Evolutionary conservation across 1,140 invertebrate species (phyloP).

Genomic region (Capitella teleta): DNA sequence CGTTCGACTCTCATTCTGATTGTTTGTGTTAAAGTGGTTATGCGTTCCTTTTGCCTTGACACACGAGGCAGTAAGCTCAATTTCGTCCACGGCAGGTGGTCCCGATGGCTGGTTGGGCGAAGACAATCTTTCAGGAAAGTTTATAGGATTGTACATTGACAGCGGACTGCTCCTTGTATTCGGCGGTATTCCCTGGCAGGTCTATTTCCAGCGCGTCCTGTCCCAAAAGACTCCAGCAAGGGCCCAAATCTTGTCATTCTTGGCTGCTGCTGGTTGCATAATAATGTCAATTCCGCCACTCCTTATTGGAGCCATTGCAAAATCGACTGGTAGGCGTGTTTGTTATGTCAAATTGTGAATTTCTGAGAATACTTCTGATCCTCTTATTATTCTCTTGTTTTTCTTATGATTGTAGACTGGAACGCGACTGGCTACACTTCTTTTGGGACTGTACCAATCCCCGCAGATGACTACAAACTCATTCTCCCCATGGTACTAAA

Average conservation of each 20-base stretch:
- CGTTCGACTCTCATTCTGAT: too few relatives aligned
- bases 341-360: neutral
- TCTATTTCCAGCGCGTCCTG: constrained; percentile 92
- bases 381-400: too few relatives aligned
- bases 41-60: too few relatives aligned
- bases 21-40: too few relatives aligned
- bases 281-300: constrained; percentile 94
- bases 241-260: constrained; percentile 87
- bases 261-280: constrained; percentile 87
- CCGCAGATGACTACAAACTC: constrained; percentile 56
- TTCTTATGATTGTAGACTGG: constrained; percentile 60
- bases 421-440: constrained; percentile 59
- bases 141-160: too few relatives aligned
- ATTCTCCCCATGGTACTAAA: constrained; percentile 90
- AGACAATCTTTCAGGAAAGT: too few relatives aligned
- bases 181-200: too few relatives aligned
- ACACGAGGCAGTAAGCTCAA: too few relatives aligned
- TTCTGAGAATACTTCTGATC: too few relatives aligned
- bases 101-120: too few relatives aligned
- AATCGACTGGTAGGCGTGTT: constrained; percentile 65
- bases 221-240: constrained; percentile 85
- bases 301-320: constrained; percentile 89
- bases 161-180: too few relatives aligned
- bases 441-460: neutral
- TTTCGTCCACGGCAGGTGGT: too few relatives aligned